phyloP scores from a whole-genome alignment of 1,140 invertebrate species.

The Sinonovacula constricta region DNA sequence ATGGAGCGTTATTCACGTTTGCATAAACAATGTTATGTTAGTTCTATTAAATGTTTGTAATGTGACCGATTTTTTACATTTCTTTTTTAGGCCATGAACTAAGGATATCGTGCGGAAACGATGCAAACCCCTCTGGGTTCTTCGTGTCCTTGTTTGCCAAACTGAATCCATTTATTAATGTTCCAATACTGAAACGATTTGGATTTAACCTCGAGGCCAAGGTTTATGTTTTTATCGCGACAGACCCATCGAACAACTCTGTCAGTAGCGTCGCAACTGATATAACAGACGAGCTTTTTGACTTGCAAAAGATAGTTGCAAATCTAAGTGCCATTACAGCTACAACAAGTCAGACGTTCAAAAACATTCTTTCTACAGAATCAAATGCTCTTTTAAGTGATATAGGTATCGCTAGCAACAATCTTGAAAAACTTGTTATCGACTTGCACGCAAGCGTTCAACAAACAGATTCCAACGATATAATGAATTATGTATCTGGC shows the following conservation, averaged over 20 bases:
- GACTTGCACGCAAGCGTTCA: neutral
- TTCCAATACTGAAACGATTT: conserved; percentile 19
- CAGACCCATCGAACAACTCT: neutral
- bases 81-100: neutral
- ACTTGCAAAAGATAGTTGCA: neutral
- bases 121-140: conserved; percentile 33
- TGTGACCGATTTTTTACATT: too few relatives aligned
- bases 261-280: neutral
- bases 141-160: conserved; percentile 19
- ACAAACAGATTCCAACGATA: neutral
- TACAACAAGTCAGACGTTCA: neutral
- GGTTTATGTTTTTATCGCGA: conserved; percentile 11
- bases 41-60: too few relatives aligned
- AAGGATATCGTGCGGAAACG: conserved; percentile 22
- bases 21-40: too few relatives aligned
- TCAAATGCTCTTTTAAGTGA: neutral
- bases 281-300: neutral
- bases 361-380: neutral
- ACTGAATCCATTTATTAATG: conserved; percentile 18
- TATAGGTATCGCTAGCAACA: neutral
- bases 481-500: neutral
- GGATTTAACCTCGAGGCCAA: neutral
- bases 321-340: neutral
- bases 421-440: neutral
- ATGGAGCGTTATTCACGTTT: too few relatives aligned